A percentile compares a stretch with the other conserved stretches of the same genome.
phyloP scores from a whole-genome alignment of 1,140 invertebrate species.

The Diabrotica undecimpunctata region DNA sequence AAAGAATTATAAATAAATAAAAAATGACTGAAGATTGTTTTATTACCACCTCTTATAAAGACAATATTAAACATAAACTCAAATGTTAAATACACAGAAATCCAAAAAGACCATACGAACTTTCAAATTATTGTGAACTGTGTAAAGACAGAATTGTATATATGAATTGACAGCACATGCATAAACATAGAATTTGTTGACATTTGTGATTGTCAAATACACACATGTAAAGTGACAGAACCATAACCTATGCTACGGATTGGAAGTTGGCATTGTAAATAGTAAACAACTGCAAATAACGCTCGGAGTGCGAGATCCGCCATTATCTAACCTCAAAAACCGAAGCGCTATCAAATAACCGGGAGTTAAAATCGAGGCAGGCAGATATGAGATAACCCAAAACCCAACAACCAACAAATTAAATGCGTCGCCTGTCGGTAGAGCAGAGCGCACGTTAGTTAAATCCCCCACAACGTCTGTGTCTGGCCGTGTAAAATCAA shows the following conservation, averaged over 20 bases:
- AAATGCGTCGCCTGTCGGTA: neutral
- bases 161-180: no score
- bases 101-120: no score
- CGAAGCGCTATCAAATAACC: neutral
- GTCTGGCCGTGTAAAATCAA: slow-evolving; percentile 36
- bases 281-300: neutral
- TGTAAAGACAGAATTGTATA: no score
- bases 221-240: neutral
- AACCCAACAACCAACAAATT: neutral
- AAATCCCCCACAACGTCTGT: slow-evolving; percentile 24
- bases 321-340: slow-evolving; percentile 4
- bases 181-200: no score
- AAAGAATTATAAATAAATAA: no score
- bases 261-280: neutral
- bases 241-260: neutral
- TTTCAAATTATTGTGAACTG: no score
- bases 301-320: neutral
- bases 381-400: neutral
- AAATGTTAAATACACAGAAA: no score
- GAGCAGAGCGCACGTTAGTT: slow-evolving; percentile 13
- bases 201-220: no score
- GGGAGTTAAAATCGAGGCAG: neutral
- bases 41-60: no score
- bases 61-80: no score
- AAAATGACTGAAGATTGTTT: no score